Evolutionary conservation across 92 coral and sea anemone genomes (phyloP), one percentile per base, ranked within the genome.

Genomic region (Umimayanthus chanpuru): DNA sequence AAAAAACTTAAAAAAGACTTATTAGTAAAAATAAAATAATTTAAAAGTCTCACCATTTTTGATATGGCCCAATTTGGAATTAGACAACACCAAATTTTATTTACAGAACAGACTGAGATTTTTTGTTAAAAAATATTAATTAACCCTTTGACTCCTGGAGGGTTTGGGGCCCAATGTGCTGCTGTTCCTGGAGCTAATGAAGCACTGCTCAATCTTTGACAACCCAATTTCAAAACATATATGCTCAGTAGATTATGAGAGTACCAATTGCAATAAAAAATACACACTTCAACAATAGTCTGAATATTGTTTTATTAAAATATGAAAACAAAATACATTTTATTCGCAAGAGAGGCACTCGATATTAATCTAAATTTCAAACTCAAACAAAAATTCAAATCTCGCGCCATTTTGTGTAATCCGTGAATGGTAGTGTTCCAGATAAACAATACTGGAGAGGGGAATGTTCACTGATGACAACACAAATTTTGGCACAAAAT

Each of bases 141-240:
- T 77, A 78, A 47, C 81, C 81, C 64, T 78, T 78, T 78, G 36
- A 41, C 44, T 41, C 44, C 44, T 41, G 44, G 44, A 41, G 44
- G 44, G 44, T 41, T 4, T 41, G 44, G 44, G 44, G 44, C 44
- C 44, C 44, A 41, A 41, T 41, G 7, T 41, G 3, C 44, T 41
- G 44, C 7, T 41, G 44, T 32, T 32, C 36, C 36, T 32, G 36
- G 36, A 32, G 36, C 36, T 32, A 32, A 32, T 32, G 36, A 78
- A 67, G 39, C 66, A 49, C 14, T 14, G 47, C 21, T 6, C 2
- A 16, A 43, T 20, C 44, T 41, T 41, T 41, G 1, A 6, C 44
- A 41, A 41, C 44, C 44, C 44, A 41, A 41, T 6, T 41, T 4
- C 36, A 41, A 41, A 41, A 41, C 44, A 41, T 41, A 41, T 41